phyloP scores from a whole-genome alignment of 2,113 vertebrate species.

The Rhynchopsitta pachyrhyncha region DNA sequence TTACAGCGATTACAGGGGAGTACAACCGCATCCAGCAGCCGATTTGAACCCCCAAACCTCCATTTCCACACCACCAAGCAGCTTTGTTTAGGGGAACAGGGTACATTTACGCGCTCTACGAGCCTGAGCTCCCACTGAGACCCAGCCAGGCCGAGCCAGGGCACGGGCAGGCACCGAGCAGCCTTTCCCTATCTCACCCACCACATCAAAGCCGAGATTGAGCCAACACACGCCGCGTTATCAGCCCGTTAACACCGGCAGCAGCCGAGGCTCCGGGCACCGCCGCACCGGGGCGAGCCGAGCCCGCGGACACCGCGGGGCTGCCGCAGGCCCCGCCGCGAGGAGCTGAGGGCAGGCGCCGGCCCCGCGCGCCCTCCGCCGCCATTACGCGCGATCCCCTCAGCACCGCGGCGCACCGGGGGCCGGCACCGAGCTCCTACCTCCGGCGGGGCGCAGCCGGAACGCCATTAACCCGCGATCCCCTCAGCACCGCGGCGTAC shows the following conservation, averaged over 20 bases:
- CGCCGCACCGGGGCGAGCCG: not conserved
- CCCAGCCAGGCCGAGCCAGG: not conserved
- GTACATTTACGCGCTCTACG: rapidly evolving
- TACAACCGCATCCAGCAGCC: rapidly evolving
- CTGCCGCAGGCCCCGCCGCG: no score
- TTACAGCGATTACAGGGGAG: not conserved
- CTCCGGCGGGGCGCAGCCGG: not conserved
- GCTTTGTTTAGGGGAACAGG: rapidly evolving
- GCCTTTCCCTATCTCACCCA: not conserved
- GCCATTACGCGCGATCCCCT: not conserved
- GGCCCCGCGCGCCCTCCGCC: not conserved
- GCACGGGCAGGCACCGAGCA: no score
- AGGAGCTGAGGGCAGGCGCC: not conserved
- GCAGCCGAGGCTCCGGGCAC: no score
- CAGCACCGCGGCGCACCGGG: not conserved
- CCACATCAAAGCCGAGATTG: not conserved
- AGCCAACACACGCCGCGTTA: not conserved
- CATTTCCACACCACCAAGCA: rapidly evolving
- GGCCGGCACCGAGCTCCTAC: not conserved
- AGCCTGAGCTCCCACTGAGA: not conserved
- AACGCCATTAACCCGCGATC: not conserved
- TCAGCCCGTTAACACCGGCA: not conserved
- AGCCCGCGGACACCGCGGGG: no score
- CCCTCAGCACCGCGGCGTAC: not conserved
- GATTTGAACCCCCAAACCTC: not conserved